phyloP scores from a whole-genome alignment of 2,888 invertebrate genomes.

The Cyaniris semiargus region DNA sequence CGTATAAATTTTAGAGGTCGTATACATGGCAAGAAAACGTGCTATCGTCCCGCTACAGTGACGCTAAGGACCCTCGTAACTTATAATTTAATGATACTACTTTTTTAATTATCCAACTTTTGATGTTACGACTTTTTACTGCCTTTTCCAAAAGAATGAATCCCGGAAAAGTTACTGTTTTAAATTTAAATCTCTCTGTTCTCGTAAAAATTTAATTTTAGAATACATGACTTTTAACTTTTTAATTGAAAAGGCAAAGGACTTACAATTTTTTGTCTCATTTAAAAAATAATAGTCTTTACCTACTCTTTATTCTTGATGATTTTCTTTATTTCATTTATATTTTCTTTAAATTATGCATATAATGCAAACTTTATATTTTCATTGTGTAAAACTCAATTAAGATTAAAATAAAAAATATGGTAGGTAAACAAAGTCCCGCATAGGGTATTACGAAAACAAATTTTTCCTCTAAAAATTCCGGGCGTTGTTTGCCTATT shows the following conservation, averaged over 20 bases:
- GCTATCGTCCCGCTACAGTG: not conserved
- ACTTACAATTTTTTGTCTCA: not conserved
- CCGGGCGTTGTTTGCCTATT: not conserved
- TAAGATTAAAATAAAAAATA: not conserved
- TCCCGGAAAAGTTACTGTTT: not conserved
- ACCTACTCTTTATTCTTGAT: not conserved
- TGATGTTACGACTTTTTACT: not conserved
- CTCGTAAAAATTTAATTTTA: not conserved
- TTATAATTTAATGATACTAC: slow-evolving; percentile 9
- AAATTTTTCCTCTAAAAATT: not conserved
- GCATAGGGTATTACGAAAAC: not conserved
- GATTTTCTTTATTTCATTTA: not conserved
- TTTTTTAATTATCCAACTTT: slow-evolving; percentile 17
- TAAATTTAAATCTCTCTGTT: not conserved
- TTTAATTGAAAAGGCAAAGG: not conserved
- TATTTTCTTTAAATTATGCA: not conserved
- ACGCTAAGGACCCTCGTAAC: slow-evolving; percentile 8
- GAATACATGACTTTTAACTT: not conserved
- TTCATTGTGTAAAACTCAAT: not conserved
- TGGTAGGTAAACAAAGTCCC: not conserved
- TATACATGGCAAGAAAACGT: not conserved
- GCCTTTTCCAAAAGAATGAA: not conserved
- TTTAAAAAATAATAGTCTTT: not conserved
- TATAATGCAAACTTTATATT: not conserved
- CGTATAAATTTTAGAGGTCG: not conserved